Percentiles rank a stretch among this genome's conserved stretches.
Evolutionary conservation across 2,113 vertebrate species (phyloP).

Genomic region (Cyprinodon tularosa): DNA sequence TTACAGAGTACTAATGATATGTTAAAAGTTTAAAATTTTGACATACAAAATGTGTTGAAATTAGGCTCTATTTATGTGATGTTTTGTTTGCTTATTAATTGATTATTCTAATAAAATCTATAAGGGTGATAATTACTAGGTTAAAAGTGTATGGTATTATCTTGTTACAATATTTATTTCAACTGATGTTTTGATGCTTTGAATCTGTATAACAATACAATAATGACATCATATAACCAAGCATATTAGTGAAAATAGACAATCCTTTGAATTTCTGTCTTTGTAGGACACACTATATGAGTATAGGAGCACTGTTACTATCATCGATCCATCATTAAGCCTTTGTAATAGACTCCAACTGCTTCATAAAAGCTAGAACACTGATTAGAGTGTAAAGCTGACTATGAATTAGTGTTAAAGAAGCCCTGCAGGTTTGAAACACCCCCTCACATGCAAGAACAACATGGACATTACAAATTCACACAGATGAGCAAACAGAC

Average conservation of each 20-base stretch:
- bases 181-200: no score
- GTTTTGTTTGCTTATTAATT: no score
- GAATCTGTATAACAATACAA: not conserved
- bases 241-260: constrained; percentile 3
- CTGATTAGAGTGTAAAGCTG: constrained; percentile 84
- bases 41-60: no score
- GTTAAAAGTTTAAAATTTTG: no score
- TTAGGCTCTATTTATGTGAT: no score
- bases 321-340: constrained; percentile 85
- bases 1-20: no score
- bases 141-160: no score
- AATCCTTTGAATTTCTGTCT: constrained; percentile 70
- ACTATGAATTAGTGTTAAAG: constrained; percentile 90
- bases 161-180: no score
- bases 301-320: constrained; percentile 81
- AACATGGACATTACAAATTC: constrained; percentile 42
- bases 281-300: constrained; percentile 70
- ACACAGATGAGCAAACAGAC: constrained; percentile 14
- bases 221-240: not conserved
- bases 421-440: constrained; percentile 71
- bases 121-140: no score
- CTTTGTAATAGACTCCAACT: constrained; percentile 91
- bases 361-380: constrained; percentile 87
- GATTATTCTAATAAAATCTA: no score
- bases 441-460: constrained; percentile 33